Evolutionary conservation across 2,888 invertebrate genomes (phyloP), one percentile per base, ranked within the genome.

Genomic region (Luperina testacea): DNA sequence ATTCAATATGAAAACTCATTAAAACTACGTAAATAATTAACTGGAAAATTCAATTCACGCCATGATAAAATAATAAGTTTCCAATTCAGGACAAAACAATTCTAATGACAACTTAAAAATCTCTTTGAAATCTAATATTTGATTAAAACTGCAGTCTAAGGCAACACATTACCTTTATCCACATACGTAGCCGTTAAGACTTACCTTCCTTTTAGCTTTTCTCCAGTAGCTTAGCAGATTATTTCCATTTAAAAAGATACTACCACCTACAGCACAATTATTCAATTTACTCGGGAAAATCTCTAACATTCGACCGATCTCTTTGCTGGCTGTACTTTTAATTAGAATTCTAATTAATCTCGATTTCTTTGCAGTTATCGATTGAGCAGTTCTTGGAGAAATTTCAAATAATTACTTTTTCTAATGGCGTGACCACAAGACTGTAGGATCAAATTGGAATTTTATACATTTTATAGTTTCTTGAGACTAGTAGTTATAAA

Each of bases 271-370:
- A 70, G 17, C 17, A 69, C 15, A 72, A 72, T 86, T 70, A 72
- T 65, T 53, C 48, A 65, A 57, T 82, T 70, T 38, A 53, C 67
- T 71, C 17, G 20, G 27, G 11, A 70, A 70, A 69, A 83, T 63
- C 51, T 65, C 0, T 38, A 67, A 32, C 72, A 73, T 48, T 75
- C 63, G 38, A 8, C 57, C 20, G 45, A 82, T 78, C 61, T 69
- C 42, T 69, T 75, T 61, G 75, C 38, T 85, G 78, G 83, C 87
- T 85, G 84, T 83, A 87, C 87, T 87, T 87, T 89, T 90, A 91
- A 91, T 90, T 91, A 88, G 85, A 89, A 89, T 86, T 89, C 86
- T 85, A 89, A 89, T 90, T 85, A 88, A 85, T 87, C 83, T 77
- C 71, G 82, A 83, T 83, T 84, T 87, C 85, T 90, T 89, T 89